Conservation (phyloP, 2,888 invertebrate species). For the Metallyticus violacea region DNA sequence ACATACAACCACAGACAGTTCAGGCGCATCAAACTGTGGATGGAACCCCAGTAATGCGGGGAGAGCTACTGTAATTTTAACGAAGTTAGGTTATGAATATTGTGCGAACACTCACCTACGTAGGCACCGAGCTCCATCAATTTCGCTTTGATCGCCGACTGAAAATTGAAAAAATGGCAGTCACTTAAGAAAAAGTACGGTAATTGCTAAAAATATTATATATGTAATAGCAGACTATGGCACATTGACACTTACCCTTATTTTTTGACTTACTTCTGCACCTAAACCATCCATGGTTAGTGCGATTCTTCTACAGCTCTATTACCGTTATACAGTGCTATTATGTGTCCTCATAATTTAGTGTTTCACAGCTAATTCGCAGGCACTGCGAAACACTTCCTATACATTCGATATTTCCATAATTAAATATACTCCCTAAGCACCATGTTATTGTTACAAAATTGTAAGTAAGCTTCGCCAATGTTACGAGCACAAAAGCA, state of each 20-base stretch:
- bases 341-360: not conserved
- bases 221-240: too few species aligned
- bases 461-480: too few species aligned
- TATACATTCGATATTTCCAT: not conserved
- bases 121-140: conserved; percentile 90
- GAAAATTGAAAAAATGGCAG: conserved; percentile 44
- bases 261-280: conserved; percentile 83
- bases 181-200: too few species aligned
- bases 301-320: not conserved
- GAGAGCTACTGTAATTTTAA: too few species aligned
- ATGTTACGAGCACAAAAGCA: too few species aligned
- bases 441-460: not conserved
- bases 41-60: too few species aligned
- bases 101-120: conserved; percentile 65
- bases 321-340: not conserved
- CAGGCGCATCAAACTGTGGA: too few species aligned
- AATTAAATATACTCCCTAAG: not conserved
- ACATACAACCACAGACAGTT: too few species aligned
- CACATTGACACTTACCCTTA: conserved; percentile 71
- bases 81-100: not conserved
- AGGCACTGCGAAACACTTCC: not conserved
- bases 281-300: conserved; percentile 72
- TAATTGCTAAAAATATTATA: too few species aligned
- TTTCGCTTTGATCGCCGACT: conserved; percentile 96
- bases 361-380: not conserved